phyloP scores from a whole-genome alignment of 2,797 vertebrate species.

The Parauchenoglanis ngamensis region DNA sequence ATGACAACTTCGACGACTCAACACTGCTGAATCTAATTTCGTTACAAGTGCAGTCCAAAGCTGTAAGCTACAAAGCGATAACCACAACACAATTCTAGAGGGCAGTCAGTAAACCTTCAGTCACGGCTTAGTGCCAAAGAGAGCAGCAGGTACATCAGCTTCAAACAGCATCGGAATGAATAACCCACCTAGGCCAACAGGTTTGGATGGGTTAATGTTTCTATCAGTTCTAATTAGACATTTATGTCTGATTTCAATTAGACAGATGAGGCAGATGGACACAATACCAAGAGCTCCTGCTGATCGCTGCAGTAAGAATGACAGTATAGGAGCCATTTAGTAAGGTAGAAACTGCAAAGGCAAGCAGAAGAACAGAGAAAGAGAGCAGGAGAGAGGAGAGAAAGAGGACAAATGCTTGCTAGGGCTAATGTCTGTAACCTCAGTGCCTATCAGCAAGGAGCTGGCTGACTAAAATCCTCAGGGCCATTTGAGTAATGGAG shows the following conservation, averaged over 20 bases:
- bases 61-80: conserved; percentile 15
- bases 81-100: conserved; percentile 11
- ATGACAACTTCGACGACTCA: not conserved
- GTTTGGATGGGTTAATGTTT: not conserved
- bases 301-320: conserved; percentile 24
- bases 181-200: not conserved
- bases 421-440: conserved; percentile 7
- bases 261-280: not conserved
- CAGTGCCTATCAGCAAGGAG: not conserved
- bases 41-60: conserved; percentile 21
- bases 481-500: conserved; percentile 45
- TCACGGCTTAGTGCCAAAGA: not conserved
- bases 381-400: not conserved
- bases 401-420: not conserved
- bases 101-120: conserved; percentile 14
- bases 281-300: conserved; percentile 15
- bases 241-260: conserved; percentile 12
- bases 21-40: conserved; percentile 34
- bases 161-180: not conserved
- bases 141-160: not conserved
- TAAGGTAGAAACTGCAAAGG: conserved; percentile 21
- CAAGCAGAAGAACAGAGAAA: conserved; percentile 22
- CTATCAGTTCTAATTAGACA: conserved; percentile 5
- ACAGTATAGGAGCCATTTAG: conserved; percentile 4
- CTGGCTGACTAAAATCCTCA: conserved; percentile 30